Percentiles rank a stretch among this genome's conserved stretches.
Evolutionary conservation across 1,140 invertebrate species (phyloP).

Genomic region (Gryllus bimaculatus): DNA sequence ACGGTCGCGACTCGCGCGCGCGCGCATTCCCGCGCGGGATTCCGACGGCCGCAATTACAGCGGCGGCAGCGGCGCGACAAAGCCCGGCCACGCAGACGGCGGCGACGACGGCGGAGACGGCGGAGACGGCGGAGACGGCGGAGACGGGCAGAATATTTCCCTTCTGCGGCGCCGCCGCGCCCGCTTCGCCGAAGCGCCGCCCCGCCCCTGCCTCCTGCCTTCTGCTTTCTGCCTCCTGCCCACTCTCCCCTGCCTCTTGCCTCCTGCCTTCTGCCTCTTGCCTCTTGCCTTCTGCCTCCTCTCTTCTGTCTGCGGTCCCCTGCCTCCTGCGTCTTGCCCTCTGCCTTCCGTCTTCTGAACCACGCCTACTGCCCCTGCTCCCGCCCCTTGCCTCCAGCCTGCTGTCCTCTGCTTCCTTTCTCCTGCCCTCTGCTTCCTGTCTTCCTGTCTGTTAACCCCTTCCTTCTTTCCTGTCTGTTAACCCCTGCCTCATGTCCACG

Average conservation of each 20-base stretch:
- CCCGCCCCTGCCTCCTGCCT: neutral
- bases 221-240: neutral
- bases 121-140: no score
- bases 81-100: no score
- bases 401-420: neutral
- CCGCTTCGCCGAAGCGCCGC: neutral
- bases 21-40: no score
- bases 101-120: no score
- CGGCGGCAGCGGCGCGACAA: no score
- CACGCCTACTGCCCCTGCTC: neutral
- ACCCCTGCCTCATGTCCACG: neutral
- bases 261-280: neutral
- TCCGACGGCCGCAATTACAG: no score
- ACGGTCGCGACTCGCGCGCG: no score
- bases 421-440: neutral
- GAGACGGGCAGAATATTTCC: no score
- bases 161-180: no score
- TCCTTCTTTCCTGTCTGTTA: neutral
- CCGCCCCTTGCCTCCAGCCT: neutral
- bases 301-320: neutral
- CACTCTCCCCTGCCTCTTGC: neutral
- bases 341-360: neutral
- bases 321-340: neutral
- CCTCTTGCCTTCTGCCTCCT: neutral
- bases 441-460: neutral